Evolutionary conservation across 2,797 vertebrate species (phyloP).

Genomic region (Syncerus caffer): DNA sequence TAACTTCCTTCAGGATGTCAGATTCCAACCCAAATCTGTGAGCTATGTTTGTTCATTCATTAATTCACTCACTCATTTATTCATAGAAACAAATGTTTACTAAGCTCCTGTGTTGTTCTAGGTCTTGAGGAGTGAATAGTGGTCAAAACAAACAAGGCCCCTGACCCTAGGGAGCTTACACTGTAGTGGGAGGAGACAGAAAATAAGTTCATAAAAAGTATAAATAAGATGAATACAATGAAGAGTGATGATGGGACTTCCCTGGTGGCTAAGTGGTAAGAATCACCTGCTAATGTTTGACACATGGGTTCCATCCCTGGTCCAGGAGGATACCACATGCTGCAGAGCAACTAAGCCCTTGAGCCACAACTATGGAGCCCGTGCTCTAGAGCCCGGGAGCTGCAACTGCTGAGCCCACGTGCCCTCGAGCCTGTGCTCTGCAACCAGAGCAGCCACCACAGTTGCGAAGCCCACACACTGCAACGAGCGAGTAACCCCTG

Average conservation of each 20-base stretch:
- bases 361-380: neutral
- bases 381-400: neutral
- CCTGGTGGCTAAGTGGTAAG: neutral
- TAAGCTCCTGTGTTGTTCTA: neutral
- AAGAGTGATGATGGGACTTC: neutral
- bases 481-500: neutral
- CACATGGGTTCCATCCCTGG: neutral
- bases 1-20: neutral
- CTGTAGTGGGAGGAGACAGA: neutral
- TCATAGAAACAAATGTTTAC: neutral
- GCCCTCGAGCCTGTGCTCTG: neutral
- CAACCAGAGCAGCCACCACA: neutral
- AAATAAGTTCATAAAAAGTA: neutral
- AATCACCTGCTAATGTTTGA: neutral
- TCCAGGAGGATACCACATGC: neutral
- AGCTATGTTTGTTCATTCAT: neutral
- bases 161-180: neutral
- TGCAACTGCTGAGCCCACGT: neutral
- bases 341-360: neutral
- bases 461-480: neutral
- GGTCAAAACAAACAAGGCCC: neutral
- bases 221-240: neutral
- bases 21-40: neutral
- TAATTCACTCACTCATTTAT: neutral
- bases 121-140: neutral